These are phyloP conservation scores for Dinothrombium tinctorium DNA, from an alignment of 1,140 invertebrate species.

Conservation along the genomic window DNA sequence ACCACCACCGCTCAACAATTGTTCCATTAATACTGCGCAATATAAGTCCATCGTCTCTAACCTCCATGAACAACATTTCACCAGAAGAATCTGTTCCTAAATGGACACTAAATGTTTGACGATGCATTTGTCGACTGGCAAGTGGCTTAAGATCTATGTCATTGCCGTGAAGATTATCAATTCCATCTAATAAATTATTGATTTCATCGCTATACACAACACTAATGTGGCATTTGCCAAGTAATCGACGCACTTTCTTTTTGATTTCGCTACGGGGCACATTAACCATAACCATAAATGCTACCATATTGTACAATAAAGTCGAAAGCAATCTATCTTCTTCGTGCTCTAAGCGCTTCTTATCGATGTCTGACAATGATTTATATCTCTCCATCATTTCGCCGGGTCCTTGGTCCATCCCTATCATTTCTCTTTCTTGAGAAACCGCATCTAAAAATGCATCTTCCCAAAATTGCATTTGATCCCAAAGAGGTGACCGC, in stretches of 20 bases:
- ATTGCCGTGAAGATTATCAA: slow-evolving; percentile 74
- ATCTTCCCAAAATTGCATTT: slow-evolving; percentile 99
- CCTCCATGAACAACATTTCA: slow-evolving; percentile 83
- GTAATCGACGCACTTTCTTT: slow-evolving; percentile 67
- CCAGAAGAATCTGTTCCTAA: slow-evolving; percentile 64
- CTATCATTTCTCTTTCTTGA: slow-evolving; percentile 94
- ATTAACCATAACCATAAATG: slow-evolving; percentile 83
- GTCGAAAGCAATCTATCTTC: slow-evolving; percentile 88
- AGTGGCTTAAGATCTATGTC: slow-evolving; percentile 86
- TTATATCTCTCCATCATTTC: slow-evolving; percentile 78
- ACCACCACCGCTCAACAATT: slow-evolving; percentile 95
- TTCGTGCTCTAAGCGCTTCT: slow-evolving; percentile 87
- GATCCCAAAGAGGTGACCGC: slow-evolving; percentile 79
- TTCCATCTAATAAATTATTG: slow-evolving; percentile 82
- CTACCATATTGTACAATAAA: slow-evolving; percentile 84
- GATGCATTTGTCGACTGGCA: slow-evolving; percentile 55
- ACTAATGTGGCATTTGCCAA: slow-evolving; percentile 96
- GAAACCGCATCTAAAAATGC: slow-evolving; percentile 94
- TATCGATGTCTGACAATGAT: slow-evolving; percentile 30
- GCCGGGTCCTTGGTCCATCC: slow-evolving; percentile 94
- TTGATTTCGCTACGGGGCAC: slow-evolving; percentile 63
- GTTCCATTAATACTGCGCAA: slow-evolving; percentile 72
- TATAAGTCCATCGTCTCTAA: slow-evolving; percentile 88
- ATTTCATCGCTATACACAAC: slow-evolving; percentile 91
- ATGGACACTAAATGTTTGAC: slow-evolving; percentile 94